phyloP scores from a whole-genome alignment of 2,113 vertebrate species.

The Ophiodon elongatus region DNA sequence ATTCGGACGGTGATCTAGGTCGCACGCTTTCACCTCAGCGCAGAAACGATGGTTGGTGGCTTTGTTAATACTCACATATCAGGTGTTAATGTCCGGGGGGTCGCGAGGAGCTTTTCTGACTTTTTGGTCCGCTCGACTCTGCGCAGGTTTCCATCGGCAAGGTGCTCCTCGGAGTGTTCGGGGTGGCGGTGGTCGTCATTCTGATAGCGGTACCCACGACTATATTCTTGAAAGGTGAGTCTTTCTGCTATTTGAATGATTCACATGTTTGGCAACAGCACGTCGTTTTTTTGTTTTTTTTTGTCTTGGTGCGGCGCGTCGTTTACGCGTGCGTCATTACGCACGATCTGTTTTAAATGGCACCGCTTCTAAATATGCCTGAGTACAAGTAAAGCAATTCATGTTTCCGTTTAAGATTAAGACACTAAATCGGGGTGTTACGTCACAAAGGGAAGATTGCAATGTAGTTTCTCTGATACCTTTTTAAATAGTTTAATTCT shows the following conservation, averaged over 20 bases:
- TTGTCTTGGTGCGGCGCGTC: background rate
- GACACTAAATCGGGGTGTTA: background rate
- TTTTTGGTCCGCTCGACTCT: background rate
- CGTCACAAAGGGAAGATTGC: background rate
- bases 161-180: slow-evolving; percentile 75
- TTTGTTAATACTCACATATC: slow-evolving; percentile 9
- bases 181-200: slow-evolving; percentile 66
- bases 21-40: background rate
- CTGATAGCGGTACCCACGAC: slow-evolving; percentile 83
- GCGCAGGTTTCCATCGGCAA: slow-evolving; percentile 77
- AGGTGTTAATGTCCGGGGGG: background rate
- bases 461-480: background rate
- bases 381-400: background rate
- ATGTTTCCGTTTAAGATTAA: background rate
- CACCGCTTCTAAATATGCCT: background rate
- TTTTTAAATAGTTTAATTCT: background rate
- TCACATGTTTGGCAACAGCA: background rate
- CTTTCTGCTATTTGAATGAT: background rate
- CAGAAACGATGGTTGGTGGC: slow-evolving; percentile 60
- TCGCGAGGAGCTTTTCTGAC: slow-evolving; percentile 18
- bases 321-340: slow-evolving; percentile 60
- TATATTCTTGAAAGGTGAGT: slow-evolving; percentile 79
- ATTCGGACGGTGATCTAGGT: slow-evolving; percentile 16
- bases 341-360: slow-evolving; percentile 23
- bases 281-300: background rate